Evolutionary conservation across 2,113 vertebrate genomes (phyloP).

Genomic region (Rhea pennata): DNA sequence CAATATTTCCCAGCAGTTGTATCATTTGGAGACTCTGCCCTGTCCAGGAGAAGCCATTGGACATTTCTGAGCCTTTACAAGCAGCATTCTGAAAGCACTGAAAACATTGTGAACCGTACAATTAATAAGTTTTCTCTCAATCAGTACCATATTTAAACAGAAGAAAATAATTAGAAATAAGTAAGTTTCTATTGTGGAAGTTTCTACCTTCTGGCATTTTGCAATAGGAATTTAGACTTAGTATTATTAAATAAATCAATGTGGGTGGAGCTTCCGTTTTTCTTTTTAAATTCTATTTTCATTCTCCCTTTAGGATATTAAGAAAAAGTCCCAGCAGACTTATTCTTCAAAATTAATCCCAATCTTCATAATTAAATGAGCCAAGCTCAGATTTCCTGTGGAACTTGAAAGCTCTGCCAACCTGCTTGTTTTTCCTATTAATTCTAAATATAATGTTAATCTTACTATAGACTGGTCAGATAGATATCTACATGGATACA

Average conservation of each 20-base stretch:
- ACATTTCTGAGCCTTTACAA: background rate
- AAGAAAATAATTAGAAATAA: background rate
- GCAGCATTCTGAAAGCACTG: background rate
- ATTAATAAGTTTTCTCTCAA: background rate
- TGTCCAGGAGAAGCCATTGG: background rate
- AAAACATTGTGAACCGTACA: background rate
- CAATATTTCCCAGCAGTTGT: background rate
- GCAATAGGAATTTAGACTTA: background rate
- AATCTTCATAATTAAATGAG: background rate
- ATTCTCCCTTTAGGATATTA: background rate
- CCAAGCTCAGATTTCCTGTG: background rate
- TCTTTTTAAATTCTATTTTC: background rate
- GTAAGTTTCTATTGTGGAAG: background rate
- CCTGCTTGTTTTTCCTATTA: background rate
- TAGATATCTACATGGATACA: background rate
- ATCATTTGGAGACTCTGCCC: background rate
- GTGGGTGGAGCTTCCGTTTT: background rate
- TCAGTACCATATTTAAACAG: background rate
- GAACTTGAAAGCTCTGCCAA: background rate
- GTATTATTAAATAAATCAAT: background rate
- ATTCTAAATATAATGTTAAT: background rate
- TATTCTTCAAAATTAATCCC: background rate
- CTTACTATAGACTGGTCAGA: background rate
- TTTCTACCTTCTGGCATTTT: background rate
- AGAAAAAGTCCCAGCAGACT: background rate